Evolutionary conservation across 2,113 vertebrate species (phyloP).

Genomic region (Corapipo altera): DNA sequence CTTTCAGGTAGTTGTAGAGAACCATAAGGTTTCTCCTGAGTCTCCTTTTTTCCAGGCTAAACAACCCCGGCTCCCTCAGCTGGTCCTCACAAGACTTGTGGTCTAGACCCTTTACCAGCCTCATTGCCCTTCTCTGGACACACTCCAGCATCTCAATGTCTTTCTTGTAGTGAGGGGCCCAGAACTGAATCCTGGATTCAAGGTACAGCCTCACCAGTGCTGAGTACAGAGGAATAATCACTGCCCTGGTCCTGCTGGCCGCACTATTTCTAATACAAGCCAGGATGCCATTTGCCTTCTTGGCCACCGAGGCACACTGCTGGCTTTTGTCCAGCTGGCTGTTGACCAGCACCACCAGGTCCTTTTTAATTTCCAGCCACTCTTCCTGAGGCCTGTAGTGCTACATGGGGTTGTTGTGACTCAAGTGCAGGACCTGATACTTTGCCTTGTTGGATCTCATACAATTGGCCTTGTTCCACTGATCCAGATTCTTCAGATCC

Average conservation of each 20-base stretch:
- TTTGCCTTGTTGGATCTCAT: neutral
- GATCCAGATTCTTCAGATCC: neutral
- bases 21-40: accelerated
- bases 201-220: neutral
- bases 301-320: neutral
- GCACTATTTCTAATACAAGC: neutral
- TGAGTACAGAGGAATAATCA: neutral
- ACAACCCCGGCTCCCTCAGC: neutral
- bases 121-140: neutral
- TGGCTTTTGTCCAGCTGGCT: neutral
- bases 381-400: neutral
- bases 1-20: neutral
- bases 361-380: neutral
- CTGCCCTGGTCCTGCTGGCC: no score
- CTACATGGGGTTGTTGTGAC: neutral
- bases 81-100: neutral
- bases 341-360: no score
- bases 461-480: accelerated
- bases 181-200: neutral
- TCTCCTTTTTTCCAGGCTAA: neutral
- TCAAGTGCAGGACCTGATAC: accelerated
- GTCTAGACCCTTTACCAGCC: neutral
- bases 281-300: neutral
- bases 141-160: neutral
- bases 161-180: neutral